Evolutionary conservation across 2,888 invertebrate genomes (phyloP).

Genomic region (Habrosyne pyritoides): DNA sequence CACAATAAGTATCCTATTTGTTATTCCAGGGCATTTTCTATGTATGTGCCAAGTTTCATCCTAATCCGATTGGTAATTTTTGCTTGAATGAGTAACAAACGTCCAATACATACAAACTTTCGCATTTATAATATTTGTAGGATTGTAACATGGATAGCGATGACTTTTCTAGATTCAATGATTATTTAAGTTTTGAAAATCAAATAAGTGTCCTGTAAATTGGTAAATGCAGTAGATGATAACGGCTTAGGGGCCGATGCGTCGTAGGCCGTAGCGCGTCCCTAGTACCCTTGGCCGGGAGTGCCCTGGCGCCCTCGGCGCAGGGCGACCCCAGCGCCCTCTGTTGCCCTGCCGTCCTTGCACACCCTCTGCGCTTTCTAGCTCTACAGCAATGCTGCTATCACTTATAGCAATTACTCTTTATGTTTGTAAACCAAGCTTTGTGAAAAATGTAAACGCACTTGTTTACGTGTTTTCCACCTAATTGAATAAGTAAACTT

Average conservation of each 20-base stretch:
- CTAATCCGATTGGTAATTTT: too few relatives aligned
- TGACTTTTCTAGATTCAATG: not conserved
- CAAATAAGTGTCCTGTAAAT: slow-evolving; percentile 40
- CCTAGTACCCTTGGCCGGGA: slow-evolving; percentile 67
- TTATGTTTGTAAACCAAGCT: slow-evolving; percentile 34
- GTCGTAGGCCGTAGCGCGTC: slow-evolving; percentile 32
- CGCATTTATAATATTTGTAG: too few relatives aligned
- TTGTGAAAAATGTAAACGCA: not conserved
- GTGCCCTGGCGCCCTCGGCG: slow-evolving; percentile 57
- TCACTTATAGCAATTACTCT: slow-evolving; percentile 42
- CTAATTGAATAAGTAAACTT: not conserved
- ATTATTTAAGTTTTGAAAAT: slow-evolving; percentile 15
- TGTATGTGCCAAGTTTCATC: too few relatives aligned
- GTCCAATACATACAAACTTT: too few relatives aligned
- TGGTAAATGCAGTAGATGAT: slow-evolving; percentile 42
- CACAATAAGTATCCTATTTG: too few relatives aligned
- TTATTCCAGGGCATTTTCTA: too few relatives aligned
- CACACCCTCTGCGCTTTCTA: slow-evolving; percentile 50
- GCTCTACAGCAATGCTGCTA: slow-evolving; percentile 24
- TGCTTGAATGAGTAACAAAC: too few relatives aligned
- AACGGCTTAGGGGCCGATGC: slow-evolving; percentile 49
- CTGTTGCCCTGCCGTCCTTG: slow-evolving; percentile 64
- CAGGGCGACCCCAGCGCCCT: slow-evolving; percentile 58
- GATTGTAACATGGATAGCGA: too few relatives aligned
- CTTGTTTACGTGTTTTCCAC: not conserved